Conservation (phyloP, 2,888 invertebrate species). For the Dermolepida albohirtum region DNA sequence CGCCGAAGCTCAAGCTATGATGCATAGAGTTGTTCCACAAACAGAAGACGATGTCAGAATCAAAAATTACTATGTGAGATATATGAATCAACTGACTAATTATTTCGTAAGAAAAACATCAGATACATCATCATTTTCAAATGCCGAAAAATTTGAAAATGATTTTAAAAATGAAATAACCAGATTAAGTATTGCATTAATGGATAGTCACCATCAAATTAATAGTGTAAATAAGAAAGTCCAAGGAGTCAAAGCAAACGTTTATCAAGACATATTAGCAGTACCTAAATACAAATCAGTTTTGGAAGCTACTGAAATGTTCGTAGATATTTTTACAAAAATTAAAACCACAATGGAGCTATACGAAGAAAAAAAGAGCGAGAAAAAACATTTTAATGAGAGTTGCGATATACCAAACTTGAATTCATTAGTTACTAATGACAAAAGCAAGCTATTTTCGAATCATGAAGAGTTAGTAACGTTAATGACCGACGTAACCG, state of each 20-base stretch:
- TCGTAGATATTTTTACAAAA: no score
- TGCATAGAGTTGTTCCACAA: constrained; percentile 16
- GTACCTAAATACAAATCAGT: no score
- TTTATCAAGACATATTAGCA: no score
- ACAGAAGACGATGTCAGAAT: constrained; percentile 14
- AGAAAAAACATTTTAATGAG: no score
- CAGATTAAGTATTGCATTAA: constrained; percentile 12
- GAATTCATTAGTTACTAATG: no score
- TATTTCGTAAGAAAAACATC: constrained; percentile 34
- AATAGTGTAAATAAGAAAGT: constrained; percentile 35
- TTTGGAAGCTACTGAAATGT: no score
- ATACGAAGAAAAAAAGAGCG: no score
- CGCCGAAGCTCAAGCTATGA: neutral
- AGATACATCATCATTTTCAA: neutral
- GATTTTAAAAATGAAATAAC: constrained; percentile 12
- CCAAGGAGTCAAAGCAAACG: constrained; percentile 28
- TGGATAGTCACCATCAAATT: constrained; percentile 18
- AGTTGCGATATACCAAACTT: no score
- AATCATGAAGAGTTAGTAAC: no score
- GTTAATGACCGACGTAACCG: no score
- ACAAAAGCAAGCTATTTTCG: no score
- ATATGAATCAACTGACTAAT: constrained; percentile 28
- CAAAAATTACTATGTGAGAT: constrained; percentile 30
- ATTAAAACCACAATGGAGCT: no score
- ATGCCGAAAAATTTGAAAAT: constrained; percentile 5